Evolutionary conservation across 2,888 invertebrate species (phyloP).

Genomic region (Leucozona laternaria): DNA sequence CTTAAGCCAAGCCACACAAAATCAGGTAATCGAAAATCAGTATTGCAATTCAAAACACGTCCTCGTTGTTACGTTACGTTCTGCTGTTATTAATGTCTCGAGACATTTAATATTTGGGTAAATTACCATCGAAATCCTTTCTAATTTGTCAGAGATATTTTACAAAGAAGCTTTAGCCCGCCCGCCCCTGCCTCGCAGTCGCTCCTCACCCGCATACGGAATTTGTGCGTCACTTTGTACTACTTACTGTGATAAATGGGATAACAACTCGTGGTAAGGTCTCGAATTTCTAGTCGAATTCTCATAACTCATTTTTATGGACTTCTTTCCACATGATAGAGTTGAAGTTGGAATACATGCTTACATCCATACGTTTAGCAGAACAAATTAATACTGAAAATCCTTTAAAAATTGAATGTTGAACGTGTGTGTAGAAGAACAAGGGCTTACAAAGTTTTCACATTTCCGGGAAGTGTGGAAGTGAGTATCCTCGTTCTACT

Average conservation of each 20-base stretch:
- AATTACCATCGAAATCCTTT: conserved; percentile 69
- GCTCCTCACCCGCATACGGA: conserved; percentile 21
- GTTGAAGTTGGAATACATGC: conserved; percentile 25
- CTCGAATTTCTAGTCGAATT: conserved; percentile 65
- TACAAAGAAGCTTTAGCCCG: conserved; percentile 29
- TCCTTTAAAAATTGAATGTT: conserved; percentile 46
- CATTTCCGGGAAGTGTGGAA: conserved; percentile 8
- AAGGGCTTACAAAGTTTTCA: conserved; percentile 44
- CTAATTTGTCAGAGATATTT: conserved; percentile 64
- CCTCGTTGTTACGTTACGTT: conserved; percentile 47
- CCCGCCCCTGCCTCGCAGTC: neutral
- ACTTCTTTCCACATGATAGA: conserved; percentile 59
- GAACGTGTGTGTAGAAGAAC: conserved; percentile 1
- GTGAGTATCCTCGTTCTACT: conserved; percentile 1
- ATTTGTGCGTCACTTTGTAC: conserved; percentile 58
- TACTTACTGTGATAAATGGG: conserved; percentile 65
- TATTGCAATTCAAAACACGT: conserved; percentile 71
- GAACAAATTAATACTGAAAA: conserved; percentile 49
- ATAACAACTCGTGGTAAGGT: conserved; percentile 57
- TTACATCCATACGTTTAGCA: conserved; percentile 28
- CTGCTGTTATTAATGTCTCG: conserved; percentile 61
- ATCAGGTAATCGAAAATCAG: conserved; percentile 65
- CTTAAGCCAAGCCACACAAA: conserved; percentile 35
- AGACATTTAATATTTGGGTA: conserved; percentile 70
- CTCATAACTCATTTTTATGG: conserved; percentile 69